A percentile compares a stretch with the other conserved stretches of the same genome.
Conservation (phyloP, 2,888 invertebrate genomes). For the Punctoribates punctum region DNA sequence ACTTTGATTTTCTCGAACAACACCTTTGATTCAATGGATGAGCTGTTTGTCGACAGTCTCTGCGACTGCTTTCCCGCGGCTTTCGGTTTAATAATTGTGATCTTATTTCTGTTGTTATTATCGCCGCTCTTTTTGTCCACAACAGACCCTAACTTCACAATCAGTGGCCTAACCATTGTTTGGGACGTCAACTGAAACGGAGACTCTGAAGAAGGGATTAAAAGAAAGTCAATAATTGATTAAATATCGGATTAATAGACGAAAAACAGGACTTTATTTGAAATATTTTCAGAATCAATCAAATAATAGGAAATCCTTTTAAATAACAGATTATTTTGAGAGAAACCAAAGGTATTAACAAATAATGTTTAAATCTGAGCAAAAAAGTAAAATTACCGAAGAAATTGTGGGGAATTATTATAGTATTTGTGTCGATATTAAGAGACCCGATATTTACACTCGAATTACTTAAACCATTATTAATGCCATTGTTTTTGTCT, state of each 20-base stretch:
- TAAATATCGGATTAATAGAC: background rate
- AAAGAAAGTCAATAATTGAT: background rate
- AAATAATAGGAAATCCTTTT: too few species aligned
- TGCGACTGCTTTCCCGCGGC: background rate
- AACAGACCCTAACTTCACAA: slow-evolving; percentile 11
- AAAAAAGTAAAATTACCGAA: slow-evolving; percentile 20
- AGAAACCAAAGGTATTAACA: too few species aligned
- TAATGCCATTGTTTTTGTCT: background rate
- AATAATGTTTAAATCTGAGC: too few species aligned
- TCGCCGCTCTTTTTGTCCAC: background rate
- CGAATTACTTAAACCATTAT: background rate
- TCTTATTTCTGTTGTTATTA: slow-evolving; percentile 5
- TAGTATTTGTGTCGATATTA: slow-evolving; percentile 30
- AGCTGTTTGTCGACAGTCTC: background rate
- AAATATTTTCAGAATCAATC: too few species aligned
- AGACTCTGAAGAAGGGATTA: background rate
- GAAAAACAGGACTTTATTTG: too few species aligned
- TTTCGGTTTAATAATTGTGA: slow-evolving; percentile 19
- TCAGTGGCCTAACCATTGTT: slow-evolving; percentile 8
- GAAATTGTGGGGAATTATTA: slow-evolving; percentile 25
- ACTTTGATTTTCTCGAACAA: slow-evolving; percentile 14
- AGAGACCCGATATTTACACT: background rate
- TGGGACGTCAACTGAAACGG: background rate
- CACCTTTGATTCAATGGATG: background rate
- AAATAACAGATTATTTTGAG: too few species aligned